A percentile compares a stretch with the other conserved stretches of the same genome.
Evolutionary conservation across 2,113 vertebrate species (phyloP).

Genomic region (Phyllostomus discolor): DNA sequence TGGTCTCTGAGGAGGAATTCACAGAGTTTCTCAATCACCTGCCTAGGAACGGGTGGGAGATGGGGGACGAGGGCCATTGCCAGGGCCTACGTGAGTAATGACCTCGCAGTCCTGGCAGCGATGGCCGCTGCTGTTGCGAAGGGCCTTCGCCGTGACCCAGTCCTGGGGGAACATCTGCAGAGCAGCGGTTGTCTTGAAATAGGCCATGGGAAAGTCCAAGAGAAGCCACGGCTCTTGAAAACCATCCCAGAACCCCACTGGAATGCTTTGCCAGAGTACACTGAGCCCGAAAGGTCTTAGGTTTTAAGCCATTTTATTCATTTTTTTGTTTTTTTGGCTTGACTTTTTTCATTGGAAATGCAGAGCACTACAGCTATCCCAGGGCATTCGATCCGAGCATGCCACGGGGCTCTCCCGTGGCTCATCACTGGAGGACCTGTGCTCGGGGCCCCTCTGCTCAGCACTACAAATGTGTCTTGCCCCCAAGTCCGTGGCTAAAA

Average conservation of each 20-base stretch:
- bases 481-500: not conserved
- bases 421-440: not conserved
- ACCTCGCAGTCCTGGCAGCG: not conserved
- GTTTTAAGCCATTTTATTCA: constrained; percentile 64
- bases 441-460: not conserved
- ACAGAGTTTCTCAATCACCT: constrained; percentile 31
- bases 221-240: constrained; percentile 59
- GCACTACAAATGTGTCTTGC: not conserved
- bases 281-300: constrained; percentile 49
- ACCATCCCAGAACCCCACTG: constrained; percentile 70
- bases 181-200: constrained; percentile 57
- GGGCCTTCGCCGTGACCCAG: not conserved
- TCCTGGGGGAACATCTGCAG: constrained; percentile 53
- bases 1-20: not conserved
- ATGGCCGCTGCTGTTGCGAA: not conserved
- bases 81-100: not conserved
- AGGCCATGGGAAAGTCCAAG: constrained; percentile 70
- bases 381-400: not conserved
- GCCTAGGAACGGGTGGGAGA: not conserved
- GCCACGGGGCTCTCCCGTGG: not conserved
- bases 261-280: constrained; percentile 53
- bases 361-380: constrained; percentile 23
- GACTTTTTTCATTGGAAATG: constrained; percentile 39
- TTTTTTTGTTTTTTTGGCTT: constrained; percentile 46
- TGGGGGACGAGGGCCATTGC: not conserved